Evolutionary conservation across 2,113 vertebrate species (phyloP).

Genomic region (Sapajus apella): DNA sequence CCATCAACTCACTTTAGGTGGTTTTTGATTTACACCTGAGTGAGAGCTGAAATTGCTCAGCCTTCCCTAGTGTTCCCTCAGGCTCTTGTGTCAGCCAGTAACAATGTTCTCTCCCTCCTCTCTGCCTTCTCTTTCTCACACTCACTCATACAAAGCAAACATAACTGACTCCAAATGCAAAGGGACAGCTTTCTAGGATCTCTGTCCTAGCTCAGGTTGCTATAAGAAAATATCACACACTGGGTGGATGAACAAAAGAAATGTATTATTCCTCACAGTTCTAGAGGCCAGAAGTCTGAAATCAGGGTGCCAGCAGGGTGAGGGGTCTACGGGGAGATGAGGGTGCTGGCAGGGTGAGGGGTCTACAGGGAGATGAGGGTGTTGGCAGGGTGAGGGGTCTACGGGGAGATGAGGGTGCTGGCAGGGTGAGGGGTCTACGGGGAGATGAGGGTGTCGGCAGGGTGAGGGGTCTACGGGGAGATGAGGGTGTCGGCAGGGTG

Average conservation of each 20-base stretch:
- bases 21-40: constrained; percentile 31
- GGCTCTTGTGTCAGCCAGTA: background rate
- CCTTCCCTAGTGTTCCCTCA: background rate
- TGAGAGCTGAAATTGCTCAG: background rate
- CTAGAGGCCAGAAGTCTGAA: background rate
- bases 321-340: background rate
- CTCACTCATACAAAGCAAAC: background rate
- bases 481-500: no score
- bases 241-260: background rate
- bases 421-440: no score
- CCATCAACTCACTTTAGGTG: background rate
- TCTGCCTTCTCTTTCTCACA: background rate
- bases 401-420: background rate
- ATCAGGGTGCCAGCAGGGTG: no score
- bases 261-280: background rate
- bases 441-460: no score
- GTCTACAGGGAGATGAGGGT: no score
- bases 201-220: background rate
- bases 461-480: no score
- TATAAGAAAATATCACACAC: no score
- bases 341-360: no score
- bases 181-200: background rate
- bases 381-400: background rate
- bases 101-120: background rate
- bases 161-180: background rate